Base-by-base conservation (phyloP, 2,797 vertebrate species). In the Danio kyathit region DNA sequence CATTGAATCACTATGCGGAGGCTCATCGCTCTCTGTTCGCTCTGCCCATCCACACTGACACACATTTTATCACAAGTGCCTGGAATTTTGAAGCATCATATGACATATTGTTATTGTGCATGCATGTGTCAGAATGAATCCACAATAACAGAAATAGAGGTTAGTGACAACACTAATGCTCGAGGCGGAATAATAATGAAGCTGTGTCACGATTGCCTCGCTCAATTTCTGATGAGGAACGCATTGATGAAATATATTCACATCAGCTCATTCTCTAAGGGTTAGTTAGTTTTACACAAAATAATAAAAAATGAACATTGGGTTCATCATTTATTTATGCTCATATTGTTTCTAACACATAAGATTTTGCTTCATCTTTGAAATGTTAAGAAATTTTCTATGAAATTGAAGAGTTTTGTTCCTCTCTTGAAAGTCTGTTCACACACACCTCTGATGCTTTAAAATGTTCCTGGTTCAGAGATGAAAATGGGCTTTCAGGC, bases 1-100 rank as follows among this genome's bases (percentile, higher is more conserved):
- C 5, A 0, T 63, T 80, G 40, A 79, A 79, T 72, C 67, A 79
- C 38, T 54, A 19, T 72, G 77, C 19, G 14, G 48, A 79, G 59
- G 69, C 59, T 63, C 41, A 16, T 54, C 29, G 12, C 4, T 29
- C 29, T 48, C 9, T 21, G 51, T 41, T 76, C 19, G 19, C 61
- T 17, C 59, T 65, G 57, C 43, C n/a, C 7, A 11, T 41, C 11
- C 29, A 41, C 56, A 43, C 44, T 17, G 48, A 19, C 48, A 46
- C 57, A 13, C 17, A n/a, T 63, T 54, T 43, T 29, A 40, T 61
- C 38, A 43, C 1, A 16, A 4, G 9, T 9, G 19, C 0, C 38
- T 41, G 70, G 11, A 17, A 41, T 40, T 71, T 44, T 71, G 1
- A 72, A 54, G 57, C 48, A n/a, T 40, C 6, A 63, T 51, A 38